A percentile compares a stretch with the other conserved stretches of the same genome.
Conservation (phyloP, 1,140 invertebrate species). For the Apocrypta bakeri region DNA sequence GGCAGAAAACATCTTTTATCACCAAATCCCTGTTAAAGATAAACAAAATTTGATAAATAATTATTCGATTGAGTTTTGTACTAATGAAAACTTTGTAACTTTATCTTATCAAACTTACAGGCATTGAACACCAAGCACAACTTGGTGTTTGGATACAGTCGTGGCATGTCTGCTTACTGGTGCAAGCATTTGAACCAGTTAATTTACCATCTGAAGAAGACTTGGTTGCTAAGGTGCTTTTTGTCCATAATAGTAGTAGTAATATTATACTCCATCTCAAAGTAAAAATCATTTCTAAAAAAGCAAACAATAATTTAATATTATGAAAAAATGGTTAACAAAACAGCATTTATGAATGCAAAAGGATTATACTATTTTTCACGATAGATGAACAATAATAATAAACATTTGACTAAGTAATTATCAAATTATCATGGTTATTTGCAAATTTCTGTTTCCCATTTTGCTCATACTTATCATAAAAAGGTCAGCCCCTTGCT, state of each 20-base stretch:
- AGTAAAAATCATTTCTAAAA: slow-evolving; percentile 60
- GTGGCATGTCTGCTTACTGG: slow-evolving; percentile 88
- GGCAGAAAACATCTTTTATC: slow-evolving; percentile 85
- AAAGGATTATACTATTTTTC: too few relatives aligned
- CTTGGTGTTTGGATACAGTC: slow-evolving; percentile 92
- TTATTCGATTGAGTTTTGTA: background rate
- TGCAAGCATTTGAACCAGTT: slow-evolving; percentile 84
- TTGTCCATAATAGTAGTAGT: slow-evolving; percentile 57
- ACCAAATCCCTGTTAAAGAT: slow-evolving; percentile 70
- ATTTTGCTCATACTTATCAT: too few relatives aligned
- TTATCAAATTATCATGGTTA: too few relatives aligned
- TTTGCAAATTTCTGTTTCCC: too few relatives aligned
- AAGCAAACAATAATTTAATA: slow-evolving; percentile 14
- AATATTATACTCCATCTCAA: slow-evolving; percentile 54
- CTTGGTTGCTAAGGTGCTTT: slow-evolving; percentile 57
- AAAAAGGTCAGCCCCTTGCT: too few relatives aligned
- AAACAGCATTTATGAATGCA: too few relatives aligned
- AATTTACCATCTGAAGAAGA: slow-evolving; percentile 71
- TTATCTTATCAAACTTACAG: slow-evolving; percentile 74
- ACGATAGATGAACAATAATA: too few relatives aligned
- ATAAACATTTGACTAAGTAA: too few relatives aligned
- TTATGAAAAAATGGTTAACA: background rate
- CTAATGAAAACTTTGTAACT: background rate
- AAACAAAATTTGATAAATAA: background rate
- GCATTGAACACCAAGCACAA: slow-evolving; percentile 93